Evolutionary conservation across 2,113 vertebrate genomes (phyloP).

Genomic region (Amia ocellicauda): DNA sequence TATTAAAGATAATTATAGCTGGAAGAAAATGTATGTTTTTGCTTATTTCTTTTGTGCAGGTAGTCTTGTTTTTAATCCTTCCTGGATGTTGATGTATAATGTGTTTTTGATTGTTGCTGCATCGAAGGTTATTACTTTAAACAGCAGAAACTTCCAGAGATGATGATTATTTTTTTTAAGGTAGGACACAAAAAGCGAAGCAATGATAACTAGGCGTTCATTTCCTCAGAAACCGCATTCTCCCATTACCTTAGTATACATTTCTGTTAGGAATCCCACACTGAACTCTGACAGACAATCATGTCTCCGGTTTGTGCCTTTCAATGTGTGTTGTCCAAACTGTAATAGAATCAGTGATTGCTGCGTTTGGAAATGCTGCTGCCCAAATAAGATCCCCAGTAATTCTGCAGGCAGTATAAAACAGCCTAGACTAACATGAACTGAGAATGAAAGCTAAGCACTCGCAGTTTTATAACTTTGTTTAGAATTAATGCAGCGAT

Average conservation of each 20-base stretch:
- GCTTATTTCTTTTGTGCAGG: too few species aligned
- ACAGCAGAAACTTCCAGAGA: too few species aligned
- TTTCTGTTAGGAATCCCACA: not conserved
- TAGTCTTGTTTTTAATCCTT: too few species aligned
- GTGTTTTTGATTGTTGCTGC: too few species aligned
- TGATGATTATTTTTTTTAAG: too few species aligned
- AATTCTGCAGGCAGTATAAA: not conserved
- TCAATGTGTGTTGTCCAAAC: not conserved
- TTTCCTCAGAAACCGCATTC: not conserved
- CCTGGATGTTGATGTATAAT: too few species aligned
- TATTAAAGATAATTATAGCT: too few species aligned
- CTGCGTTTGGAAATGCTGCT: not conserved
- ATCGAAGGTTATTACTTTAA: too few species aligned
- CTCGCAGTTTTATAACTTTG: constrained; percentile 11
- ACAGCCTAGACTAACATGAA: not conserved
- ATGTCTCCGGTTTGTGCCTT: not conserved
- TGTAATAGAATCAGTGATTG: not conserved
- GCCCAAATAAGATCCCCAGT: not conserved
- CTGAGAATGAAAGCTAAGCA: not conserved
- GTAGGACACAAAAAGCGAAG: too few species aligned
- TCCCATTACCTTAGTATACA: not conserved
- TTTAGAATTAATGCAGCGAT: constrained; percentile 17
- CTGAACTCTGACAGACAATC: not conserved
- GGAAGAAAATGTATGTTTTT: too few species aligned
- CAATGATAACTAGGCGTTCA: too few species aligned